A percentile compares a stretch with the other conserved stretches of the same genome.
Evolutionary conservation across 2,113 vertebrate genomes (phyloP).

Genomic region (Zonotrichia leucophrys): DNA sequence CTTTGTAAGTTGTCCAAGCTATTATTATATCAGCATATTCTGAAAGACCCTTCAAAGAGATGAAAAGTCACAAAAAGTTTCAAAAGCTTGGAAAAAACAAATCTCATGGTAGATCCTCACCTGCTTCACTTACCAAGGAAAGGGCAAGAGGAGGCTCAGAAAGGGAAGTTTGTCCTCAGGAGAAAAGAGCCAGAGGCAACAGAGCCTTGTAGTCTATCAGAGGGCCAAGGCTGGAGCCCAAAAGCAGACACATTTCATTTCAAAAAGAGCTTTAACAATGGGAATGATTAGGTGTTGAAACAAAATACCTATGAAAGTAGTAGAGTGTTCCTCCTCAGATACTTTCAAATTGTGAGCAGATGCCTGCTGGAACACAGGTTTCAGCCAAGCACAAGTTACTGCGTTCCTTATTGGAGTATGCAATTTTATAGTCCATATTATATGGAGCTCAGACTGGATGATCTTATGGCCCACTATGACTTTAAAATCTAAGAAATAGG

Average conservation of each 20-base stretch:
- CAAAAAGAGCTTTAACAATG: slow-evolving; percentile 12
- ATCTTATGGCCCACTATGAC: slow-evolving; percentile 28
- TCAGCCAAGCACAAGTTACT: slow-evolving; percentile 48
- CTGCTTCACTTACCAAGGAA: background rate
- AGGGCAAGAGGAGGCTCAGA: slow-evolving; percentile 7
- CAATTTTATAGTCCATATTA: slow-evolving; percentile 46
- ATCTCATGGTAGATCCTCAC: background rate
- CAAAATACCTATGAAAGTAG: slow-evolving; percentile 43
- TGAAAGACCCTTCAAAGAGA: background rate
- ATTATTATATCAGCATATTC: background rate
- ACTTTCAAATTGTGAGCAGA: slow-evolving; percentile 44
- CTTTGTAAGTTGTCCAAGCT: background rate
- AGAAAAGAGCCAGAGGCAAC: slow-evolving; percentile 32
- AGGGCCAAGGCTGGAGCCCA: background rate
- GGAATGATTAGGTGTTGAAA: slow-evolving; percentile 61
- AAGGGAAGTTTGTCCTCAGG: background rate
- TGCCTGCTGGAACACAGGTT: slow-evolving; percentile 20
- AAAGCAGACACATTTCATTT: slow-evolving; percentile 39
- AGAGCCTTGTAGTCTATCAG: slow-evolving; percentile 7
- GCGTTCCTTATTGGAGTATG: slow-evolving; percentile 23
- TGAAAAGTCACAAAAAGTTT: background rate
- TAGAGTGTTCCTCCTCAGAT: slow-evolving; percentile 47
- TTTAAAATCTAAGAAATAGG: slow-evolving; percentile 54
- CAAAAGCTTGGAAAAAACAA: background rate
- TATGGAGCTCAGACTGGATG: slow-evolving; percentile 51